Evolutionary conservation across 2,888 invertebrate species (phyloP), one percentile per base, ranked within the genome.

Genomic region (Portevinia maculata): DNA sequence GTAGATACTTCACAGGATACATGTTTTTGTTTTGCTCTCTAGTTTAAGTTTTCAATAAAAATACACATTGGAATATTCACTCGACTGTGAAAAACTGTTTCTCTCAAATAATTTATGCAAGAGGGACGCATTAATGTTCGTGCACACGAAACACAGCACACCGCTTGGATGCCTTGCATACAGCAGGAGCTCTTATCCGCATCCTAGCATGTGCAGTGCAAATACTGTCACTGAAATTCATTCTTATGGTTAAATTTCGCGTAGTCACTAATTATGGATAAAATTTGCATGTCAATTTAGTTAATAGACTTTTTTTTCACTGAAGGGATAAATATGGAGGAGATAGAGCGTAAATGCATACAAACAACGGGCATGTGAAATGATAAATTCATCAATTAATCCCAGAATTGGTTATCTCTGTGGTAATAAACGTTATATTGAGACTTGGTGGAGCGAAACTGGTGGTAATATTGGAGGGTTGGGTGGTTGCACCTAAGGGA

Each of bases 341-440:
- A 21, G n/a, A n/a, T n/a, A n/a, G n/a, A n/a, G n/a, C n/a, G n/a
- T n/a, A n/a, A n/a, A n/a, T 55, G 15, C 39, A 28, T 13, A n/a
- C 15, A 41, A 11, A 19, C 62, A 24, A 9, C 44, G 71, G 71
- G 60, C 34, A 37, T 53, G 52, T 8, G 59, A 41, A 11, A 41
- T 70, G 41, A 60, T 70, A 70, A 70, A 70, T 60, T 59, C 52
- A 55, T 53, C 65, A 53, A 67, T 67, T 67, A 67, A 52, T 34
- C 11, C 30, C 30, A n/a, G 19, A 53, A 67, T 55, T 11, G 32
- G 41, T 67, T 55, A 53, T 39, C 52, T 39, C 21, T 24, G 41
- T 13, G 30, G 32, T 32, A 34, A 44, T 44, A 30, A n/a, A 24
- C 24, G 24, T 24, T 28, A 15, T n/a, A 13, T 64, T 50, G n/a